These are phyloP conservation scores for Chlorops oryzae DNA, from an alignment of 1,140 invertebrate genomes.

Conservation along the genomic window DNA sequence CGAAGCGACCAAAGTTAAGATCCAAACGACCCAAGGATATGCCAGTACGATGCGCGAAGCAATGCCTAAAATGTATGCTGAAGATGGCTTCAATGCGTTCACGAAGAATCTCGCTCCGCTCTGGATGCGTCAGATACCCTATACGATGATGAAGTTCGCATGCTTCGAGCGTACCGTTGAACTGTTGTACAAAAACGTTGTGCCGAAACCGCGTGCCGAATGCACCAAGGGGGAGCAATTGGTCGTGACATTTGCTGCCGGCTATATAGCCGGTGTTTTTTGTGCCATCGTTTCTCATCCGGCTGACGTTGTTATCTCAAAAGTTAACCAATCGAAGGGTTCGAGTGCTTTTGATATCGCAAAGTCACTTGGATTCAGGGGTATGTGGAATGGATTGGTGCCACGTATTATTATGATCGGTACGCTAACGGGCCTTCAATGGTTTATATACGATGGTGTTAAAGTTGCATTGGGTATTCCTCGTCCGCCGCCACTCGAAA, in stretches of 20 bases:
- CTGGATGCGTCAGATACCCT: conserved; percentile 90
- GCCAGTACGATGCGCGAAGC: conserved; percentile 80
- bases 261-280: conserved; percentile 81
- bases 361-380: conserved; percentile 57
- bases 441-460: conserved; percentile 98
- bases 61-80: conserved; percentile 70
- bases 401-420: conserved; percentile 99
- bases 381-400: conserved; percentile 89
- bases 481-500: conserved; percentile 90
- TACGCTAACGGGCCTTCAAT: conserved; percentile 93
- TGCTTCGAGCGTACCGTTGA: conserved; percentile 98
- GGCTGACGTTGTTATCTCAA: conserved; percentile 79
- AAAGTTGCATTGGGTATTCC: conserved; percentile 84
- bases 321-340: conserved; percentile 83
- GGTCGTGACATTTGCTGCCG: conserved; percentile 81
- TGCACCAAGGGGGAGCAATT: conserved; percentile 84
- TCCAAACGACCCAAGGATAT: conserved; percentile 83
- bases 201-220: conserved; percentile 84
- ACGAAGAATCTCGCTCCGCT: conserved; percentile 83
- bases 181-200: conserved; percentile 73
- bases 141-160: conserved; percentile 99
- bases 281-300: conserved; percentile 78
- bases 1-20: conserved; percentile 86
- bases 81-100: conserved; percentile 67
- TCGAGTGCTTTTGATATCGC: conserved; percentile 58